Base-by-base conservation (phyloP, 2,888 invertebrate species). In the Archaeoteleia sp. region DNA sequence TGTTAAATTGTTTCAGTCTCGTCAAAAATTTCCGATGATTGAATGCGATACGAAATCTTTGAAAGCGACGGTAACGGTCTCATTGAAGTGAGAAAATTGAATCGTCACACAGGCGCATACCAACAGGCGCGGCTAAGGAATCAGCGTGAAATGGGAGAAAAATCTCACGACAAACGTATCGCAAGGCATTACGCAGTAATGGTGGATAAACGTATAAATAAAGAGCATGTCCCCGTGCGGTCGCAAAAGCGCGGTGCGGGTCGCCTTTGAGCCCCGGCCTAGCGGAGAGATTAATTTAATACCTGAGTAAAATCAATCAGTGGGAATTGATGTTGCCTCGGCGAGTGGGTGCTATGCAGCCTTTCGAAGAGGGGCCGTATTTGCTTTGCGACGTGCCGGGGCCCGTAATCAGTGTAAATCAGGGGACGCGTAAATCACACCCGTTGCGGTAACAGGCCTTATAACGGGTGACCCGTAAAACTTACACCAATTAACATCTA, bases 401-500 rank as follows among this genome's bases (percentile, higher is more conserved):
- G 78, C 77, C 80, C 79, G 82, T 84, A 84, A 84, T 84, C 84
- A 84, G 83, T 82, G 84, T 84, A 84, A 84, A 84, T 84, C 84
- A 84, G 83, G 80, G 81, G 80, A 82, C 81, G 76, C 83, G 84
- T 84, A 84, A 84, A 84, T 84, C 84, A 83, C 82, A 80, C 78
- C 77, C 79, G 72, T 76, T 78, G 78, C 76, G 75, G 77, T 78
- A 80, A 81, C 78, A 74, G 73, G 57, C 71, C 71, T 75, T 78
- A 74, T 78, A 82, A 81, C 82, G 81, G 81, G 81, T 80, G 79
- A 49, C 37, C 53, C 60, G 34, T 27, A 46, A 45, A 45, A 55
- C 46, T 43, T 29, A 9, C 58, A 30, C 43, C 49, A 34, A 13
- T 58, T 34, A 37, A 55, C 32, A 62, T 51, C 29, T 10, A 23